phyloP scores from a whole-genome alignment of 2,888 invertebrate genomes.

The Scaeva pyrastri region DNA sequence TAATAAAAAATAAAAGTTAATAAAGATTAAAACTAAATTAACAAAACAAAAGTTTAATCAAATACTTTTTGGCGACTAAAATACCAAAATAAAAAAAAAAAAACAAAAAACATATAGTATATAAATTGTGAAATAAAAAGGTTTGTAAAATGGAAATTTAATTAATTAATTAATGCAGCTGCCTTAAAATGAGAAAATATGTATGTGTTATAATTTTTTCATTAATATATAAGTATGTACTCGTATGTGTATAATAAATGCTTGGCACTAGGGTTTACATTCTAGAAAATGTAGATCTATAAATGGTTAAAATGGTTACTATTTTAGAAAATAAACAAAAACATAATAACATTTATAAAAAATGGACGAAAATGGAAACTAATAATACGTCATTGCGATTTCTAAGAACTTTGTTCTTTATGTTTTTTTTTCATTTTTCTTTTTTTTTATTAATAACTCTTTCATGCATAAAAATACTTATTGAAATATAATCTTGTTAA shows the following conservation, averaged over 20 bases:
- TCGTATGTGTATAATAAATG: conserved; percentile 48
- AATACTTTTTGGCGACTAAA: conserved; percentile 9
- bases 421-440: not conserved
- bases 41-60: conserved; percentile 20
- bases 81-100: not conserved
- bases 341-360: conserved; percentile 6
- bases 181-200: conserved; percentile 13
- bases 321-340: conserved; percentile 8
- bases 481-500: conserved; percentile 43
- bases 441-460: conserved; percentile 13
- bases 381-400: conserved; percentile 17
- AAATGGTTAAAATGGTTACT: conserved; percentile 41
- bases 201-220: not conserved
- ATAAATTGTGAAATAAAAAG: no score
- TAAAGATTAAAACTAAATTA: conserved; percentile 37
- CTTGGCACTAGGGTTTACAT: conserved; percentile 75
- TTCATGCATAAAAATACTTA: conserved; percentile 42
- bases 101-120: conserved; percentile 1
- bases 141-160: not conserved
- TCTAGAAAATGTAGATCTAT: conserved; percentile 30
- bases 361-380: conserved; percentile 50
- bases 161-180: not conserved
- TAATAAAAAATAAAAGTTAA: conserved; percentile 7
- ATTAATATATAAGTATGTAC: not conserved
- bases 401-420: conserved; percentile 70